phyloP scores from a whole-genome alignment of 2,888 invertebrate genomes.

The Erebia epiphron region DNA sequence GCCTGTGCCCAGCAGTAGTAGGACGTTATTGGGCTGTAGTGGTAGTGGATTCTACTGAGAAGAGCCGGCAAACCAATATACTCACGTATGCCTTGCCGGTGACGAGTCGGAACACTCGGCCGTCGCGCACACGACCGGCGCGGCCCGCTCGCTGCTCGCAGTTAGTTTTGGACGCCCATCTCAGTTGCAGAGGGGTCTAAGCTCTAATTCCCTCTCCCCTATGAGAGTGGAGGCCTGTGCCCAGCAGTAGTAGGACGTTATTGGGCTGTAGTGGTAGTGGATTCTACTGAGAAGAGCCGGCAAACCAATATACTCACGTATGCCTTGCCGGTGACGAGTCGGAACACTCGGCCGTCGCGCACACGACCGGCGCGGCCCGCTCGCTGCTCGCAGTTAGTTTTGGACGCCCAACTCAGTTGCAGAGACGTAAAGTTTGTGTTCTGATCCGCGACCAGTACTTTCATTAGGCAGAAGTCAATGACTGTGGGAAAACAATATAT shows the following conservation, averaged over 20 bases:
- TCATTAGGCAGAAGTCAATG: slow-evolving; percentile 97
- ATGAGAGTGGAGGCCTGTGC: too few relatives aligned
- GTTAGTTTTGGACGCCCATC: slow-evolving; percentile 95
- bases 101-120: too few relatives aligned
- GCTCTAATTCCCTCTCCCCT: too few relatives aligned
- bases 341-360: slow-evolving; percentile 92
- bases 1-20: too few relatives aligned
- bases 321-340: slow-evolving; percentile 87
- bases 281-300: too few relatives aligned
- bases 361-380: slow-evolving; percentile 96
- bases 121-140: slow-evolving; percentile 93
- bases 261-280: too few relatives aligned
- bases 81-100: too few relatives aligned
- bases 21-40: too few relatives aligned
- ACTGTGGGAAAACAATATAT: slow-evolving; percentile 78
- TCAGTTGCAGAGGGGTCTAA: slow-evolving; percentile 83
- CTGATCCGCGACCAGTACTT: slow-evolving; percentile 89
- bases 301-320: slow-evolving; percentile 69
- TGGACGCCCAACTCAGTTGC: slow-evolving; percentile 93
- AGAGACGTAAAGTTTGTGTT: slow-evolving; percentile 91
- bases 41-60: too few relatives aligned
- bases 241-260: too few relatives aligned
- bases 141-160: slow-evolving; percentile 95
- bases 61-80: too few relatives aligned
- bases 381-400: slow-evolving; percentile 94